phyloP scores from a whole-genome alignment of 2,888 invertebrate genomes.

The Tetheella fluctuosa region DNA sequence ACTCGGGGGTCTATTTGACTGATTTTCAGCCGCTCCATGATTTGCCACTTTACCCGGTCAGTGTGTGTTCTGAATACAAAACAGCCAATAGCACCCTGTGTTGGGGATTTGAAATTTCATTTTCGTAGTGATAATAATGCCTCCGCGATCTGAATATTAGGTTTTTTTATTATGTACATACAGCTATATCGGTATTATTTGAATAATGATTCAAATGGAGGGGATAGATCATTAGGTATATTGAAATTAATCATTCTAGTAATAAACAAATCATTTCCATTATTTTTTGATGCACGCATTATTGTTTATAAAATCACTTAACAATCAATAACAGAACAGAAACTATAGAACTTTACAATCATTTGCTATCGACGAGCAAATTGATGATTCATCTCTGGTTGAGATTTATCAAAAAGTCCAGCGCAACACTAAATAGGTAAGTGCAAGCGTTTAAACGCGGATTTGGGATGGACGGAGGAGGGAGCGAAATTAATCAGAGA shows the following conservation, averaged over 20 bases:
- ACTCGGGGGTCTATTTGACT: constrained; percentile 82
- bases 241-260: too few species aligned
- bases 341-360: not conserved
- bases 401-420: not conserved
- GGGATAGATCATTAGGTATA: too few species aligned
- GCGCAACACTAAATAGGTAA: constrained; percentile 15
- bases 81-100: constrained; percentile 59
- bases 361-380: not conserved
- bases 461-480: constrained; percentile 49
- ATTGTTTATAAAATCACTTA: too few species aligned
- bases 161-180: constrained; percentile 47
- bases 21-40: constrained; percentile 83
- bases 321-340: too few species aligned
- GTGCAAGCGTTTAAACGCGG: constrained; percentile 35
- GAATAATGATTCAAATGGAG: not conserved
- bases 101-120: constrained; percentile 74
- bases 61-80: constrained; percentile 72
- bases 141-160: constrained; percentile 72
- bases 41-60: constrained; percentile 84
- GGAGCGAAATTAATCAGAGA: constrained; percentile 79
- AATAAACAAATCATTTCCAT: too few species aligned
- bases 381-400: not conserved
- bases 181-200: not conserved
- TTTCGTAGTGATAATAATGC: constrained; percentile 66
- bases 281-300: too few species aligned